Percentiles rank a stretch among this genome's conserved stretches.
phyloP scores from a whole-genome alignment of 2,113 vertebrate genomes.

The Pangasianodon hypophthalmus region DNA sequence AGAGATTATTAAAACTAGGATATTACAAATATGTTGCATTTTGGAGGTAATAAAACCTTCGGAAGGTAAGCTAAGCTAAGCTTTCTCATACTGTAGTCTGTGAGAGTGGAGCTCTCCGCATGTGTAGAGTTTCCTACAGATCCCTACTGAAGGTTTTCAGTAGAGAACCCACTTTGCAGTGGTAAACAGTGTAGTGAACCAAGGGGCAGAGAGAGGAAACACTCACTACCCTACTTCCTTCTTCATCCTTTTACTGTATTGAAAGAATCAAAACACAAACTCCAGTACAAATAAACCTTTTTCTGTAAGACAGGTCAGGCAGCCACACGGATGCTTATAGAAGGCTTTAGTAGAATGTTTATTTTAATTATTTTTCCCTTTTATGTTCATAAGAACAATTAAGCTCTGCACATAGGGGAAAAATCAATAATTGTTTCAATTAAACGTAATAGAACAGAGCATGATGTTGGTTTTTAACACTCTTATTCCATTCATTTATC shows the following conservation, averaged over 20 bases:
- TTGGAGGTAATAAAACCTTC: not conserved
- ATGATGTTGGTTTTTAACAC: too few species aligned
- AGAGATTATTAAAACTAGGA: not conserved
- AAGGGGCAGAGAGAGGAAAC: not conserved
- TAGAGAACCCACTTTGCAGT: not conserved
- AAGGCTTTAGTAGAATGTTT: not conserved
- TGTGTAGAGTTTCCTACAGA: not conserved
- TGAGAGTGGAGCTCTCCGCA: too few species aligned
- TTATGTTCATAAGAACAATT: not conserved
- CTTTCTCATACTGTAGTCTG: too few species aligned
- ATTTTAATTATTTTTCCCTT: not conserved
- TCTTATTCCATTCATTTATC: too few species aligned
- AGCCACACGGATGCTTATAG: not conserved
- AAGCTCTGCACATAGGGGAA: not conserved
- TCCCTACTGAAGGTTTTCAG: not conserved
- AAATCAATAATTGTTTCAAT: not conserved
- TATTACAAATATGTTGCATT: not conserved
- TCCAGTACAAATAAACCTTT: not conserved
- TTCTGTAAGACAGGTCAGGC: not conserved
- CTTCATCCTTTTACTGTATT: too few species aligned
- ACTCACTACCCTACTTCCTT: not conserved
- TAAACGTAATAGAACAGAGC: too few species aligned
- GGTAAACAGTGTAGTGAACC: not conserved
- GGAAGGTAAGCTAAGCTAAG: not conserved
- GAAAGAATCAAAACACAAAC: not conserved